A percentile compares a stretch with the other conserved stretches of the same genome.
These are phyloP conservation scores for Kryptolebias marmoratus DNA, from an alignment of 2,113 vertebrate genomes.

Conservation along the genomic window DNA sequence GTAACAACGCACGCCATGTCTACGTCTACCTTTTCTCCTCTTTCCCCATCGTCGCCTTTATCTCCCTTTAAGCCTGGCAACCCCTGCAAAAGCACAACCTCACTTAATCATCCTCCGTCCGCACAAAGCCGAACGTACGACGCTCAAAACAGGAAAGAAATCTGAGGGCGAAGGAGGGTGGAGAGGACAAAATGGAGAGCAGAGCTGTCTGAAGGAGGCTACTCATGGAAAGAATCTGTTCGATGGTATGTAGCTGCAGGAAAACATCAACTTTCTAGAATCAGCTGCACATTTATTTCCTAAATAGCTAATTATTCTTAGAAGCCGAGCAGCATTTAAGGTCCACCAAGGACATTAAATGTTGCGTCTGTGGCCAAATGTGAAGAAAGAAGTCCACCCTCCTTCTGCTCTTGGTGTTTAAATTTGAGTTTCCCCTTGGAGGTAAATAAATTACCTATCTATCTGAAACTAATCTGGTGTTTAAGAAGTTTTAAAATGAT, in stretches of 20 bases:
- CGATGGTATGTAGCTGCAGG: neutral
- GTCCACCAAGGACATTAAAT: too few relatives aligned
- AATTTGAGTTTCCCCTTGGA: too few relatives aligned
- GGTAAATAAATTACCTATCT: too few relatives aligned
- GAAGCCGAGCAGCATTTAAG: too few relatives aligned
- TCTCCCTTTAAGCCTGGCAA: constrained; percentile 96
- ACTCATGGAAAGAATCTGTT: too few relatives aligned
- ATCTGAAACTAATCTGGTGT: too few relatives aligned
- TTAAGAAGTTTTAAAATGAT: neutral
- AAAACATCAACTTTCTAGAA: neutral
- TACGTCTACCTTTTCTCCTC: constrained; percentile 98
- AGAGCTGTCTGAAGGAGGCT: neutral
- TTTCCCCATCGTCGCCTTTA: constrained; percentile 96
- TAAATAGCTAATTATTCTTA: neutral
- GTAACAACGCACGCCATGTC: constrained; percentile 47
- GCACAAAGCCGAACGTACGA: constrained; percentile 6
- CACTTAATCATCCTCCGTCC: constrained; percentile 52
- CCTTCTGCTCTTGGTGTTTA: too few relatives aligned
- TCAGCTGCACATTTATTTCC: neutral
- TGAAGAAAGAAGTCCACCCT: too few relatives aligned
- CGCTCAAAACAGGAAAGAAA: neutral
- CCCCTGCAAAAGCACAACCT: constrained; percentile 90
- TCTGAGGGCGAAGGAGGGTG: constrained; percentile 2
- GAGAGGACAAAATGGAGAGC: neutral
- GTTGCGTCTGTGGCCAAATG: too few relatives aligned